phyloP scores from a whole-genome alignment of 2,888 invertebrate species.

The Dione juno region DNA sequence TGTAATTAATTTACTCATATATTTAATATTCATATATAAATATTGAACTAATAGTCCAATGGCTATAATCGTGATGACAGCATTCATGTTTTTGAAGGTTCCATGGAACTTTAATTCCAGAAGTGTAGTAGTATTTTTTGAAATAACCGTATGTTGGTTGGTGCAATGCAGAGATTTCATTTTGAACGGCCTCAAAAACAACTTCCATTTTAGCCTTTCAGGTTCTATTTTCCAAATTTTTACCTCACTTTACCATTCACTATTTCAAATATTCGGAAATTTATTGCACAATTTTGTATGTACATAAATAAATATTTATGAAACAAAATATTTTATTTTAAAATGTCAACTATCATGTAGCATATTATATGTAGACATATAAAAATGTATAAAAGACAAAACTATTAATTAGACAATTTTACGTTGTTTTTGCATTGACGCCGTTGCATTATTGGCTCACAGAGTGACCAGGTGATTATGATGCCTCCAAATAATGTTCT shows the following conservation, averaged over 20 bases:
- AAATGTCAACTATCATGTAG: neutral
- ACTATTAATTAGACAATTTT: too few species aligned
- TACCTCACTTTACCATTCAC: conserved; percentile 22
- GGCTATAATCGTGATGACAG: conserved; percentile 1
- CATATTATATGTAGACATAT: neutral
- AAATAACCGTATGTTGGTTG: conserved; percentile 25
- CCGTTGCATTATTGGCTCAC: too few species aligned
- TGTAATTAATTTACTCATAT: too few species aligned
- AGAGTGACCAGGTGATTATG: too few species aligned
- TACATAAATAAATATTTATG: conserved; percentile 14
- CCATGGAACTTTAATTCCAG: conserved; percentile 51
- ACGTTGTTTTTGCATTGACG: too few species aligned
- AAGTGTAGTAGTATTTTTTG: conserved; percentile 20
- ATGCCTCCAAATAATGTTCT: neutral
- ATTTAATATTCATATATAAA: too few species aligned
- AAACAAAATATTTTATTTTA: neutral
- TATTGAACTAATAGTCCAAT: neutral
- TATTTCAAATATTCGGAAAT: conserved; percentile 19
- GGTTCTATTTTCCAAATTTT: conserved; percentile 25
- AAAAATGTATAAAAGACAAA: too few species aligned
- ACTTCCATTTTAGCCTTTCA: conserved; percentile 26
- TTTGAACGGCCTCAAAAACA: conserved; percentile 26
- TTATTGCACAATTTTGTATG: conserved; percentile 19
- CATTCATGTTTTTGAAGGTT: conserved; percentile 61
- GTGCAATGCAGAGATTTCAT: conserved; percentile 30